phyloP scores from a whole-genome alignment of 2,888 invertebrate species.

The Diploptera punctata region DNA sequence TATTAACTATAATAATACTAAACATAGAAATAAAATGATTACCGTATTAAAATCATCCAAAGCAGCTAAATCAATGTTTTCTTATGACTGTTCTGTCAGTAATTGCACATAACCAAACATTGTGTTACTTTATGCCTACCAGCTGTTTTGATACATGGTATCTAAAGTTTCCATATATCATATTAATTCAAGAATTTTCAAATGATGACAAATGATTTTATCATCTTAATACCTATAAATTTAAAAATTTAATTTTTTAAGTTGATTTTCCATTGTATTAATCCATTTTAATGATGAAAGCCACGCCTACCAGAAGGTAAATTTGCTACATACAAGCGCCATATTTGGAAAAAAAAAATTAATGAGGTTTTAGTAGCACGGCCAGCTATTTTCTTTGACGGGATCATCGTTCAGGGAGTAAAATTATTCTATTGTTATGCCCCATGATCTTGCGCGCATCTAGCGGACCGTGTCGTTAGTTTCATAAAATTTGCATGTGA shows the following conservation, averaged over 20 bases:
- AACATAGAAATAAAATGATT: background rate
- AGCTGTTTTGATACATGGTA: background rate
- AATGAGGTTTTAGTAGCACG: too few relatives aligned
- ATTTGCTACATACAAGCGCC: background rate
- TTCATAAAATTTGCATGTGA: too few relatives aligned
- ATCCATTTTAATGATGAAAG: background rate
- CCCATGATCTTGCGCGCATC: too few relatives aligned
- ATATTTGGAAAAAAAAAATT: background rate
- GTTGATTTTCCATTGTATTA: background rate
- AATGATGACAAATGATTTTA: background rate
- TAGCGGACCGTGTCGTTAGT: too few relatives aligned
- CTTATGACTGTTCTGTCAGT: background rate
- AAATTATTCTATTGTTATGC: too few relatives aligned
- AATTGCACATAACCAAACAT: background rate
- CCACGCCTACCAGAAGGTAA: background rate
- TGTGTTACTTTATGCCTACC: background rate
- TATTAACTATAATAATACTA: too few relatives aligned
- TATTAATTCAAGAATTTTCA: background rate
- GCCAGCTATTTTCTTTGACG: too few relatives aligned
- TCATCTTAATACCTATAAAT: background rate
- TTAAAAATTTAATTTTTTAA: background rate
- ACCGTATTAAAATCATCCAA: background rate
- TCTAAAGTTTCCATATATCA: too few relatives aligned
- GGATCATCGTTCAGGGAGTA: too few relatives aligned
- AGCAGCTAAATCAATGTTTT: background rate